Percentiles rank a stretch among this genome's conserved stretches.
Conservation (phyloP, 2,113 vertebrate species). For the Puntigrus tetrazona region DNA sequence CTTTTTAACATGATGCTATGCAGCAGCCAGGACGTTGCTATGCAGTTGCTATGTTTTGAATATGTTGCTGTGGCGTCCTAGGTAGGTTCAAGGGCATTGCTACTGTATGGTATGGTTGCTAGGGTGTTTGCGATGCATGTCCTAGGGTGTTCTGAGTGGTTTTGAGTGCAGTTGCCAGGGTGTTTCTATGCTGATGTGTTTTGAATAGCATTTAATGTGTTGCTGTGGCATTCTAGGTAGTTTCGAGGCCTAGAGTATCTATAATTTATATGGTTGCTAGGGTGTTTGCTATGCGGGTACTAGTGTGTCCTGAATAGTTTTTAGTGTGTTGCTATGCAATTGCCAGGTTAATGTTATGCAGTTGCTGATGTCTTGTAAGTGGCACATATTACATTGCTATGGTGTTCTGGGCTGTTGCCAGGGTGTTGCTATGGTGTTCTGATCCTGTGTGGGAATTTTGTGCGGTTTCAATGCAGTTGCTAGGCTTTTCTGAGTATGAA, state of each 20-base stretch:
- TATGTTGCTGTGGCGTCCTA: not conserved
- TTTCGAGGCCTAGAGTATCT: not conserved
- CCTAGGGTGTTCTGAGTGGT: not conserved
- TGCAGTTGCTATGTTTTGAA: not conserved
- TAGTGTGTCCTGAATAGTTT: not conserved
- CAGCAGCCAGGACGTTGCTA: not conserved
- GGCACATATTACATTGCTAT: not conserved
- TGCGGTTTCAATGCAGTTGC: not conserved
- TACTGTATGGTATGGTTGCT: not conserved
- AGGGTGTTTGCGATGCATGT: not conserved
- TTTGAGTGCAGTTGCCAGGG: not conserved
- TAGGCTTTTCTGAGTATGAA: not conserved
- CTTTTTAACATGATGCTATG: not conserved
- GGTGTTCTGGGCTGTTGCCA: not conserved
- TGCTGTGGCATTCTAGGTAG: not conserved
- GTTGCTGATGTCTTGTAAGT: not conserved
- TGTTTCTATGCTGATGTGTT: no score
- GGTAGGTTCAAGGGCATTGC: not conserved
- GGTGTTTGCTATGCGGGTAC: not conserved
- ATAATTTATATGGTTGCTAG: not conserved
- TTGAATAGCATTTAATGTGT: no score
- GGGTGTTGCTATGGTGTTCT: not conserved
- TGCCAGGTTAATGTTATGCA: not conserved
- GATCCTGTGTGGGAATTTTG: not conserved
- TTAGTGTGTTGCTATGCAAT: not conserved